A percentile compares a stretch with the other conserved stretches of the same genome.
Evolutionary conservation across 2,888 invertebrate genomes (phyloP).

Genomic region (Chalcis sispes): DNA sequence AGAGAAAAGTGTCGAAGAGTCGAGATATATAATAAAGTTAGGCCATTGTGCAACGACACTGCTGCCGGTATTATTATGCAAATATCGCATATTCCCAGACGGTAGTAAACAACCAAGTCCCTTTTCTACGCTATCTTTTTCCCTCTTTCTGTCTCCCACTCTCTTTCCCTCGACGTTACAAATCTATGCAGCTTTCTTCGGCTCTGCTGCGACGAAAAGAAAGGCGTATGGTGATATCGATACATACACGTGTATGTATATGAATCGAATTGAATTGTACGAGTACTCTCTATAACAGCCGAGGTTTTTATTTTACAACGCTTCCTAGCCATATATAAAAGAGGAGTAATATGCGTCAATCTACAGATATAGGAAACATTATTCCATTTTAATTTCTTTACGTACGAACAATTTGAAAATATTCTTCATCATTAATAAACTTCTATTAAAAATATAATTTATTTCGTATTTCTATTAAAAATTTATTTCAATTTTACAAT

Average conservation of each 20-base stretch:
- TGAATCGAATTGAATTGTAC: slow-evolving; percentile 60
- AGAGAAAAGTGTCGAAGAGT: too few species aligned
- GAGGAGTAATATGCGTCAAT: too few species aligned
- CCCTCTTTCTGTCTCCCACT: slow-evolving; percentile 18
- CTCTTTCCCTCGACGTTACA: slow-evolving; percentile 49
- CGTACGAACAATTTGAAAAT: too few species aligned
- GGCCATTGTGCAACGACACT: slow-evolving; percentile 61
- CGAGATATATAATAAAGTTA: slow-evolving; percentile 60
- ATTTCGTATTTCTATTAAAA: too few species aligned
- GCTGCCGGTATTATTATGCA: slow-evolving; percentile 68
- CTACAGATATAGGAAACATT: too few species aligned
- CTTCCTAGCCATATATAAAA: too few species aligned
- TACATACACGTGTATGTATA: slow-evolving; percentile 51
- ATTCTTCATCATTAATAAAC: too few species aligned
- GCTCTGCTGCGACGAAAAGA: too few species aligned
- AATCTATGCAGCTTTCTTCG: slow-evolving; percentile 56
- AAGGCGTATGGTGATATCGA: slow-evolving; percentile 50
- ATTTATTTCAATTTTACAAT: too few species aligned
- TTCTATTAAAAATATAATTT: too few species aligned
- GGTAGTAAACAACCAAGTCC: slow-evolving; percentile 61
- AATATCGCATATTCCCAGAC: slow-evolving; percentile 69
- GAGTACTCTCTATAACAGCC: not conserved
- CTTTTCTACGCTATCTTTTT: too few species aligned
- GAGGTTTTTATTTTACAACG: not conserved
- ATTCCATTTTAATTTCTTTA: too few species aligned